These are phyloP conservation scores for Malthinus seriepunctatus DNA, from an alignment of 2,888 invertebrate genomes.

Conservation along the genomic window DNA sequence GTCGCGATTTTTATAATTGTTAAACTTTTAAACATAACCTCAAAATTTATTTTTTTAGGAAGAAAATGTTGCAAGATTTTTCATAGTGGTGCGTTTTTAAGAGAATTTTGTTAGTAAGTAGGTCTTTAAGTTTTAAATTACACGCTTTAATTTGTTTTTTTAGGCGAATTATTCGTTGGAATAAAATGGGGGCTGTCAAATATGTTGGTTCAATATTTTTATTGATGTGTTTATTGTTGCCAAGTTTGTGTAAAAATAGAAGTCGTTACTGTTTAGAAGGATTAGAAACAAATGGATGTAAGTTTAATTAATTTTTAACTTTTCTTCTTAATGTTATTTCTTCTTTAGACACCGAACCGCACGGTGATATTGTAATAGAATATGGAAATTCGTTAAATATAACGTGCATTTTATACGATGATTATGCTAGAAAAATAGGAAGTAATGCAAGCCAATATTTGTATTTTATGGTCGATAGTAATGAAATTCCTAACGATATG, in stretches of 20 bases:
- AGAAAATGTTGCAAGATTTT: no score
- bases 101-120: no score
- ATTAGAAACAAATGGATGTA: constrained; percentile 27
- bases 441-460: constrained; percentile 58
- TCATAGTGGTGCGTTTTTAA: no score
- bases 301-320: constrained; percentile 10
- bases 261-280: constrained; percentile 8
- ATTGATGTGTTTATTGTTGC: background rate
- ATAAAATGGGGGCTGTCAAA: no score
- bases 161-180: no score
- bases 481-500: constrained; percentile 51
- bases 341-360: constrained; percentile 47
- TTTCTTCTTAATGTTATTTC: no score
- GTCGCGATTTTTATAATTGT: no score
- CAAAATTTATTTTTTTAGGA: no score
- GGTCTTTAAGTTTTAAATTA: no score
- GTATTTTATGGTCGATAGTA: constrained; percentile 54
- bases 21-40: no score
- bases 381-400: constrained; percentile 67
- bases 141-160: no score
- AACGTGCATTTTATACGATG: constrained; percentile 63
- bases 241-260: constrained; percentile 4
- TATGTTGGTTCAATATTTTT: no score
- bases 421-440: constrained; percentile 54
- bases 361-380: constrained; percentile 55